These are phyloP conservation scores for Melipona beecheii DNA, from an alignment of 2,888 invertebrate genomes.

Conservation along the genomic window DNA sequence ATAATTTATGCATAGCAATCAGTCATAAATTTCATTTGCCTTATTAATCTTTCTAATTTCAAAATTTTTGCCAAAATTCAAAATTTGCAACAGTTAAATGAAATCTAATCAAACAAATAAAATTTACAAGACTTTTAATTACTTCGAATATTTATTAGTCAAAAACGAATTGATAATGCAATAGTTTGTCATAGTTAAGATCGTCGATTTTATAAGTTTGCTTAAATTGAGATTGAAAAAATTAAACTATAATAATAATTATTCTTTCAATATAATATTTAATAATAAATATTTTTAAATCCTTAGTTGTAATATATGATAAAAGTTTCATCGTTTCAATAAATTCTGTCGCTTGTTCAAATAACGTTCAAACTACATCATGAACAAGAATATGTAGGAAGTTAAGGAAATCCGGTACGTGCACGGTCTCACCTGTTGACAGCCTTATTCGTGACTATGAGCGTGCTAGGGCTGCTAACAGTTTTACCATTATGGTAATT, in stretches of 20 bases:
- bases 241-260: not conserved
- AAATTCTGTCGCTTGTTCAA: constrained; percentile 11
- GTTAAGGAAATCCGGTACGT: constrained; percentile 52
- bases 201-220: too few relatives aligned
- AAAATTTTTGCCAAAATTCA: too few relatives aligned
- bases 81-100: too few relatives aligned
- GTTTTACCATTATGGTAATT: constrained; percentile 54
- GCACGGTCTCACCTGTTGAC: constrained; percentile 67
- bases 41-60: not conserved
- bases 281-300: not conserved
- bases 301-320: not conserved
- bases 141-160: not conserved
- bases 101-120: not conserved
- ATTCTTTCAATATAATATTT: not conserved
- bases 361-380: constrained; percentile 35
- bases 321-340: constrained; percentile 2
- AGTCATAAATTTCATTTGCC: not conserved
- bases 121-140: not conserved
- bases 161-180: not conserved
- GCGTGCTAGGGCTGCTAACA: constrained; percentile 23
- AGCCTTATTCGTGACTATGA: constrained; percentile 56
- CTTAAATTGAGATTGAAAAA: not conserved
- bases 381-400: constrained; percentile 42
- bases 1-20: not conserved
- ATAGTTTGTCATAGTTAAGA: not conserved